phyloP scores from a whole-genome alignment of 2,888 invertebrate species.

The Stenotaenia linearis region DNA sequence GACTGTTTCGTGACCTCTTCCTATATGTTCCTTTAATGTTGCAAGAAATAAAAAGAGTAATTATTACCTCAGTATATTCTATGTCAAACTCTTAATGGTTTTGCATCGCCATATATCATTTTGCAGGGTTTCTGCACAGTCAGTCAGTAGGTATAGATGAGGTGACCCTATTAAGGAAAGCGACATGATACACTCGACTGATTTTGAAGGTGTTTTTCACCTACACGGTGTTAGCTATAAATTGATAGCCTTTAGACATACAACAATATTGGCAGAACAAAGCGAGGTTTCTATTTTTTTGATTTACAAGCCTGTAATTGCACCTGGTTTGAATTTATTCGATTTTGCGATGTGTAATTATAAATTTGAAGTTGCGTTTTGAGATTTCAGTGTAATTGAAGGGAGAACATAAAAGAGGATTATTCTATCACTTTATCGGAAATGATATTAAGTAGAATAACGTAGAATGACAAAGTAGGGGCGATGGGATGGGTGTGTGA shows the following conservation, averaged over 20 bases:
- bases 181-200: not conserved
- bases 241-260: not conserved
- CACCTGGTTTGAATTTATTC: not conserved
- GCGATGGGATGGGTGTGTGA: too few relatives aligned
- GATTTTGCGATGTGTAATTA: not conserved
- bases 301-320: not conserved
- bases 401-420: too few relatives aligned
- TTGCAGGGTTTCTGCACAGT: not conserved
- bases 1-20: conserved; percentile 20
- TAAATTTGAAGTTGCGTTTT: not conserved
- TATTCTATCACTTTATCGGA: too few relatives aligned
- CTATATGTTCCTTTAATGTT: not conserved
- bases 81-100: not conserved
- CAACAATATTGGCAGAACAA: conserved; percentile 6
- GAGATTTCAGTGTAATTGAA: not conserved
- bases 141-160: not conserved
- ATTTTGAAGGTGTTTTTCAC: not conserved
- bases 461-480: too few relatives aligned
- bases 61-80: not conserved
- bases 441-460: too few relatives aligned
- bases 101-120: not conserved
- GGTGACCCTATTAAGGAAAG: conserved; percentile 7
- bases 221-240: not conserved
- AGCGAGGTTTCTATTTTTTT: not conserved
- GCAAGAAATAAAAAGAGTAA: not conserved